Conservation (phyloP, 2,797 vertebrate genomes). For the Sciurus vulgaris region DNA sequence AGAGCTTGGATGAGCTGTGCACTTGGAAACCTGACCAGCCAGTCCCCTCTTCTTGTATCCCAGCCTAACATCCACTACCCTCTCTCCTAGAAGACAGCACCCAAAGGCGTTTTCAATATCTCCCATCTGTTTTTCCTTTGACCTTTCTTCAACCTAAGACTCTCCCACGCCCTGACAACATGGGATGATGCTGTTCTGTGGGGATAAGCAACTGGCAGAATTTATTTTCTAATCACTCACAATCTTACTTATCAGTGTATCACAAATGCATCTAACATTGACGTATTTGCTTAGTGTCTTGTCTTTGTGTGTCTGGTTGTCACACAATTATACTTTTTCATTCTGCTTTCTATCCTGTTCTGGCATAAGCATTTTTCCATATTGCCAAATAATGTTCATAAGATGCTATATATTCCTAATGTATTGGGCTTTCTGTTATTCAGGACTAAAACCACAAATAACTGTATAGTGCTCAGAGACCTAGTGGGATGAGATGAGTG, state of each 20-base stretch:
- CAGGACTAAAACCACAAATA: neutral
- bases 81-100: neutral
- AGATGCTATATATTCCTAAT: neutral
- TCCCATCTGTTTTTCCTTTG: neutral
- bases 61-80: neutral
- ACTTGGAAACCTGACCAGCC: neutral
- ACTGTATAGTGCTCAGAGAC: neutral
- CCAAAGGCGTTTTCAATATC: neutral
- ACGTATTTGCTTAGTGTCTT: neutral
- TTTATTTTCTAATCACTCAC: constrained; percentile 10
- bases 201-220: neutral
- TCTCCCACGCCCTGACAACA: neutral
- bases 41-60: neutral
- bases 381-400: neutral
- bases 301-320: neutral
- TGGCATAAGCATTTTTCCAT: neutral
- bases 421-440: neutral
- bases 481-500: neutral
- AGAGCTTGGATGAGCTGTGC: neutral
- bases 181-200: neutral
- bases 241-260: neutral
- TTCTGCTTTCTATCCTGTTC: constrained; percentile 16
- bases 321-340: neutral
- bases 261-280: neutral
- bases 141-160: neutral